Evolutionary conservation across 64 coral and sea anemone genomes (phyloP).

Genomic region (Acropora tenuis): DNA sequence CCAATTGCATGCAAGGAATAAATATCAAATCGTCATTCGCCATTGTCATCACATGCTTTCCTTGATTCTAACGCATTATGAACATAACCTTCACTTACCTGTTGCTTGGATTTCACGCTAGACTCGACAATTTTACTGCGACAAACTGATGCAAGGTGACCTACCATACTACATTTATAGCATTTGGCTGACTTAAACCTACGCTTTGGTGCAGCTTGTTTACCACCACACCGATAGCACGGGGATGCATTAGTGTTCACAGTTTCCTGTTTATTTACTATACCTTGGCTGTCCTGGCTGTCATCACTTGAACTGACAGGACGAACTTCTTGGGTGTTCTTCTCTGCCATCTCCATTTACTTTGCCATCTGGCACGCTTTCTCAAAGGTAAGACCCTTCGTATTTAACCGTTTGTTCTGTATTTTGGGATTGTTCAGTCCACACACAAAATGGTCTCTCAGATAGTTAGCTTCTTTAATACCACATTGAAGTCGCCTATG

Average conservation of each 20-base stretch:
- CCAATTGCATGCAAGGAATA: slow-evolving; percentile 21
- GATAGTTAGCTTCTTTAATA: slow-evolving; percentile 28
- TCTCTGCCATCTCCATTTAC: too few species aligned
- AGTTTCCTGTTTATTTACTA: slow-evolving; percentile 59
- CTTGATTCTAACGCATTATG: slow-evolving; percentile 14
- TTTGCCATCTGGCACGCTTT: too few species aligned
- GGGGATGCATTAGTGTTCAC: slow-evolving; percentile 49
- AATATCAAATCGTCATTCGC: slow-evolving; percentile 58
- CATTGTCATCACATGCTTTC: neutral
- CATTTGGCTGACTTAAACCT: slow-evolving; percentile 60
- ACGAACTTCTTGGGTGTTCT: too few species aligned
- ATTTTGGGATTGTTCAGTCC: too few species aligned
- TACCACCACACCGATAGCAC: slow-evolving; percentile 62
- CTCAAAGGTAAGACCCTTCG: too few species aligned
- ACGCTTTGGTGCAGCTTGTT: slow-evolving; percentile 41
- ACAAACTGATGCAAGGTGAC: too few species aligned
- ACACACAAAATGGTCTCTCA: too few species aligned
- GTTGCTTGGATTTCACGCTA: too few species aligned
- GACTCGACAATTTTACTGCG: too few species aligned
- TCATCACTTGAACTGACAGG: slow-evolving; percentile 14
- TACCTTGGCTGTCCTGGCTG: slow-evolving; percentile 19
- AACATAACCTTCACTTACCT: slow-evolving; percentile 33
- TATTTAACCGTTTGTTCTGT: slow-evolving; percentile 68
- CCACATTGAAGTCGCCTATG: slow-evolving; percentile 11
- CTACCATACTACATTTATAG: slow-evolving; percentile 64